Evolutionary conservation across 2,113 vertebrate genomes (phyloP).

Genomic region (Labrus mixtus): DNA sequence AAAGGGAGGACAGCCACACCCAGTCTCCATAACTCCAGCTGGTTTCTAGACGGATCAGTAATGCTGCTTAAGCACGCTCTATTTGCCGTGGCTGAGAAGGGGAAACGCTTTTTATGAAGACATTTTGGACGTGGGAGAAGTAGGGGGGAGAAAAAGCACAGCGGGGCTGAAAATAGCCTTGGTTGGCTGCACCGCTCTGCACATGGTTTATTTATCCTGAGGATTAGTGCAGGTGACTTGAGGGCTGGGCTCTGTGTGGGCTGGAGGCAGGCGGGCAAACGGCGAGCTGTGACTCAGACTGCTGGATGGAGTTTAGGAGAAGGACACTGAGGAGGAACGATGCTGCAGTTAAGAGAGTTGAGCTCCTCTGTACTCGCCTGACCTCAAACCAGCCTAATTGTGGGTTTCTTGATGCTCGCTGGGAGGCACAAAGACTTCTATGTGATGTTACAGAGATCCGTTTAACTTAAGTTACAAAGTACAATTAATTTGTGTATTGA

Average conservation of each 20-base stretch:
- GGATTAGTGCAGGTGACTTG: slow-evolving; percentile 80
- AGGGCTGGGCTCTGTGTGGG: slow-evolving; percentile 59
- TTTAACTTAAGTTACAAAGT: background rate
- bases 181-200: slow-evolving; percentile 60
- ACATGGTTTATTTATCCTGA: slow-evolving; percentile 81
- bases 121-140: slow-evolving; percentile 49
- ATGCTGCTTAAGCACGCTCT: slow-evolving; percentile 58
- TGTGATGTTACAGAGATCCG: background rate
- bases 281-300: slow-evolving; percentile 62
- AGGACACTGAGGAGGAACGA: slow-evolving; percentile 34
- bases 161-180: slow-evolving; percentile 74
- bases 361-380: slow-evolving; percentile 36
- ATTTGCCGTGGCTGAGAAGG: slow-evolving; percentile 57
- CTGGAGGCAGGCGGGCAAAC: slow-evolving; percentile 38
- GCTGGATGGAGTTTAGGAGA: slow-evolving; percentile 30
- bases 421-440: slow-evolving; percentile 9
- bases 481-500: too few species aligned
- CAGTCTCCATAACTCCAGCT: slow-evolving; percentile 60
- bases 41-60: slow-evolving; percentile 71
- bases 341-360: slow-evolving; percentile 28
- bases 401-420: slow-evolving; percentile 17
- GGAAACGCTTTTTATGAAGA: slow-evolving; percentile 61
- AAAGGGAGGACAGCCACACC: slow-evolving; percentile 20
- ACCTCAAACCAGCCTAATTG: slow-evolving; percentile 29
- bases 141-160: slow-evolving; percentile 10